phyloP scores from a whole-genome alignment of 2,113 vertebrate species.

The Tylochromis polylepis region DNA sequence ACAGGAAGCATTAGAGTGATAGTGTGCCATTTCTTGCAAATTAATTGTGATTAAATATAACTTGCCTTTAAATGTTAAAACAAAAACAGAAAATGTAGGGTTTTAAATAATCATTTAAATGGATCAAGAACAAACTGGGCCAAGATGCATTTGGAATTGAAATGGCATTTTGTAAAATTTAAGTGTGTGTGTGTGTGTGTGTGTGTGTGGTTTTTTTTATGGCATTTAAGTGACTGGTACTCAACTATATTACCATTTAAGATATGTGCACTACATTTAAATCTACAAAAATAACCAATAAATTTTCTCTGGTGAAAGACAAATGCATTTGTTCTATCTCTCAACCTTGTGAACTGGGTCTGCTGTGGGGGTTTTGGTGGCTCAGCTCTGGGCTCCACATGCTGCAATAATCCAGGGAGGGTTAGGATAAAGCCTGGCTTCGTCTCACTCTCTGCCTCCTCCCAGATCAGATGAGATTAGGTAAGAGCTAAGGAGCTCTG shows the following conservation, averaged over 20 bases:
- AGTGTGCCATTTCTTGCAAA: background rate
- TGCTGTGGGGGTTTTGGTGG: conserved; percentile 14
- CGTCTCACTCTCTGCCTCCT: conserved; percentile 54
- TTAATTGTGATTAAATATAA: background rate
- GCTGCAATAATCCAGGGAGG: conserved; percentile 57
- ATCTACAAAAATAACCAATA: background rate
- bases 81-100: background rate
- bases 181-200: background rate
- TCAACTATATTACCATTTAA: background rate
- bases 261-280: background rate
- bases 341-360: background rate
- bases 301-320: background rate
- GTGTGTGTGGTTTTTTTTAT: background rate
- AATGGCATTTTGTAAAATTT: conserved; percentile 3
- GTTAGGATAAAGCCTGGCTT: conserved; percentile 54
- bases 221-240: background rate
- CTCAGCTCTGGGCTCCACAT: conserved; percentile 30
- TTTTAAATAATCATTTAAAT: conserved; percentile 20
- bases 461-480: conserved; percentile 67
- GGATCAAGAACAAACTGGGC: background rate
- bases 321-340: conserved; percentile 9
- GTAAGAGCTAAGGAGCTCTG: conserved; percentile 48
- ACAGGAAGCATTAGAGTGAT: background rate
- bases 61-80: background rate
- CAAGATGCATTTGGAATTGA: background rate